Base-by-base conservation (phyloP, 2,888 invertebrate species). In the Nomada ferruginata region DNA sequence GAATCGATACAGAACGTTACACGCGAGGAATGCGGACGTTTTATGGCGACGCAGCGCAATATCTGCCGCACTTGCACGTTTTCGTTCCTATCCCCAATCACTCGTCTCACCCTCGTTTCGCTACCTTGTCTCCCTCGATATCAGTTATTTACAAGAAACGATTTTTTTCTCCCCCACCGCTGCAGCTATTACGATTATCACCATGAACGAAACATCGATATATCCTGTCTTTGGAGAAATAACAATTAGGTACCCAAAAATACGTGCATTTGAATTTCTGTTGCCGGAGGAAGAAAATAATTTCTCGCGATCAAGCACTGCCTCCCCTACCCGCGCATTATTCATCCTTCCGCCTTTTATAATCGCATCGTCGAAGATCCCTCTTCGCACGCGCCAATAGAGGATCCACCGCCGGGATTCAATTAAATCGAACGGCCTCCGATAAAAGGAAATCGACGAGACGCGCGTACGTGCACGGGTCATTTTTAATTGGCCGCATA, bases 51-150 rank as follows among this genome's bases (percentile, higher is more conserved):
- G 76, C 70, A 44, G 68, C 44, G 87, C 83, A 83, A 87, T 86
- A 86, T 85, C 87, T 80, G 80, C 78, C 76, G 74, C 73, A 70
- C 73, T 75, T 72, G 76, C 76, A 72, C 86, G 87, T 86, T 89
- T 87, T 88, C 84, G 80, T 83, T 85, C 66, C 71, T 74, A 68
- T 13, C 73, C 69, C 61, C 53, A 36, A 36, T 36, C 36, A 36
- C 36, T 36, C 36, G 36, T 36, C 29, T 53, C 10, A 7, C 26
- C 44, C 44, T 13, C 60, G 52, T 69, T 60, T 42, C 60, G 47
- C 52, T 47, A 23, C 60, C 60, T 44, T 76, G 57, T 3, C 75
- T 23, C 11, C 42, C 29, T 9, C 29, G 60, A 79, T 81, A 83
- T 86, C 79, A 78, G 68, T 81, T 87, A 78, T 85, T 88, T 85